A percentile compares a stretch with the other conserved stretches of the same genome.
Evolutionary conservation across 2,113 vertebrate species (phyloP).

Genomic region (Percina caprodes): DNA sequence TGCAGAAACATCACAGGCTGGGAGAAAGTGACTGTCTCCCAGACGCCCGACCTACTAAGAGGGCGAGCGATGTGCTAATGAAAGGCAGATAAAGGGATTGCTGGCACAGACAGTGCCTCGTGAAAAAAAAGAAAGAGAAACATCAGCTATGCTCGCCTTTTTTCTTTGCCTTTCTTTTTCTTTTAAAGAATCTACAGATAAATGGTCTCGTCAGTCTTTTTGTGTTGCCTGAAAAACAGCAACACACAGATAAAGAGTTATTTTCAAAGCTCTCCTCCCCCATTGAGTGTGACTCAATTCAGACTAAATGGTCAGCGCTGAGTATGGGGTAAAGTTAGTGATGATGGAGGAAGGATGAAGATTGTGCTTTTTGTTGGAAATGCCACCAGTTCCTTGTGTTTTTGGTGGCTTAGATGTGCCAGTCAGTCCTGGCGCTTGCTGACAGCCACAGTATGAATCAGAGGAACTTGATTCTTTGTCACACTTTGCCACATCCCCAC

Average conservation of each 20-base stretch:
- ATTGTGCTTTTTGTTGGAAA: constrained; percentile 58
- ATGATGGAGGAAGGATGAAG: constrained; percentile 52
- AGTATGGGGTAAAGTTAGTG: constrained; percentile 68
- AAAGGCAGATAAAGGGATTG: constrained; percentile 99
- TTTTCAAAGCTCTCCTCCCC: constrained; percentile 72
- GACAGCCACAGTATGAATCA: constrained; percentile 64
- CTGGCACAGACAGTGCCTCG: constrained; percentile 88
- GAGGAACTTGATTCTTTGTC: constrained; percentile 55
- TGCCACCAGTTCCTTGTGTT: constrained; percentile 64
- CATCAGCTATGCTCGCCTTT: constrained; percentile 75
- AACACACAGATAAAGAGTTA: constrained; percentile 69
- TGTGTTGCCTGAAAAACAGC: constrained; percentile 67
- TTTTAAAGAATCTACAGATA: constrained; percentile 75
- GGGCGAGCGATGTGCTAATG: constrained; percentile 94
- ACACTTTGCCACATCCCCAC: constrained; percentile 45
- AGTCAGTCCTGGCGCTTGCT: constrained; percentile 62
- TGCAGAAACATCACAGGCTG: constrained; percentile 98
- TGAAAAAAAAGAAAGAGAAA: constrained; percentile 76
- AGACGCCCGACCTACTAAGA: constrained; percentile 93
- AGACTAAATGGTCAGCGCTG: constrained; percentile 65
- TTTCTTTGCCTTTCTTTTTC: constrained; percentile 60
- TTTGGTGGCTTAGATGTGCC: constrained; percentile 71
- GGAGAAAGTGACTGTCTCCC: constrained; percentile 97
- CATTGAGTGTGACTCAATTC: constrained; percentile 66
- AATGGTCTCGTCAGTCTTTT: constrained; percentile 70